Percentiles rank a stretch among this genome's conserved stretches.
phyloP scores from a whole-genome alignment of 2,113 vertebrate species.

The human (Homo sapiens) region DNA sequence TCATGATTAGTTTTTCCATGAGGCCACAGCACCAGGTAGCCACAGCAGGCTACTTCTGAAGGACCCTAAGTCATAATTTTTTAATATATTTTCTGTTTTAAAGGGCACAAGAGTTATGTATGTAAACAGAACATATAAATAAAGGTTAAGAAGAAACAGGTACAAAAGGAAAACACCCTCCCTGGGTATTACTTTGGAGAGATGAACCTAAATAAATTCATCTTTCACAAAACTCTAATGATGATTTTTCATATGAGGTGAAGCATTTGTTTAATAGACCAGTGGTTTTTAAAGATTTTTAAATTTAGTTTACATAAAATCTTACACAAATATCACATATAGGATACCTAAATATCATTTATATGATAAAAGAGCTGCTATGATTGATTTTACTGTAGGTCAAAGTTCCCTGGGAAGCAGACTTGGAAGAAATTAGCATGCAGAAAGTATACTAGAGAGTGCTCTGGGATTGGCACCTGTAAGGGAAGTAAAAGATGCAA shows the following conservation, averaged over 20 bases:
- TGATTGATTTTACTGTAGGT: background rate
- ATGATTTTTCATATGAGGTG: constrained; percentile 9
- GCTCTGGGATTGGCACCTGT: background rate
- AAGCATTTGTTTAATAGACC: constrained; percentile 9
- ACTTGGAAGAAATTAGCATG: background rate
- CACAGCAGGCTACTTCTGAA: background rate
- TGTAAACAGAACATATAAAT: background rate
- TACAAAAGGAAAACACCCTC: background rate
- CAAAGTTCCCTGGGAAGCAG: background rate
- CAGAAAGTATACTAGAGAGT: background rate
- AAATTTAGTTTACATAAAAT: background rate
- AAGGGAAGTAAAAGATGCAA: background rate
- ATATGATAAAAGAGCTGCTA: background rate
- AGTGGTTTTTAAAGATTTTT: constrained; percentile 31
- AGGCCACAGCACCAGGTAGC: background rate
- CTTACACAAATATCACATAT: background rate
- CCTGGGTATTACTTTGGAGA: constrained; percentile 1
- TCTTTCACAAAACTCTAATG: constrained; percentile 16
- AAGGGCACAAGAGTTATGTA: background rate
- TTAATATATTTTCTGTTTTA: constrained; percentile 36
- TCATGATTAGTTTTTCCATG: background rate
- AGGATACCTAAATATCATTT: background rate
- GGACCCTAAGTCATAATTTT: background rate
- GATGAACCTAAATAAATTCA: constrained; percentile 7
- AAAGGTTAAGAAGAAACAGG: constrained; percentile 24